Evolutionary conservation across 2,888 invertebrate species (phyloP).

Genomic region (Homarus gammarus): DNA sequence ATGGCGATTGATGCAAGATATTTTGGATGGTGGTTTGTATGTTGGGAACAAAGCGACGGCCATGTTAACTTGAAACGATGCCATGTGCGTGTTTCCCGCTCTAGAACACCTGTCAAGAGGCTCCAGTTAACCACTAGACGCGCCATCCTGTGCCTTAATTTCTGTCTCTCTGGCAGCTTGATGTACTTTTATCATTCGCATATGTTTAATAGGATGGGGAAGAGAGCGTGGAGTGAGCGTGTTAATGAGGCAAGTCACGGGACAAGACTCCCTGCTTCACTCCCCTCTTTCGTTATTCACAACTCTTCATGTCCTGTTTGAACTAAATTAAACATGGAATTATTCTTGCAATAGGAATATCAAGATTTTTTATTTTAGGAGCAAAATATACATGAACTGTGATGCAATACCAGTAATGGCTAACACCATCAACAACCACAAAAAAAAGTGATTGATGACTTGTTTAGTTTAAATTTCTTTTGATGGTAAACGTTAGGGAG

Average conservation of each 20-base stretch:
- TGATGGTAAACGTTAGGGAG: too few relatives aligned
- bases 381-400: too few relatives aligned
- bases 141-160: background rate
- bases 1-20: background rate
- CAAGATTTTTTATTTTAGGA: too few relatives aligned
- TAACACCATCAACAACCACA: too few relatives aligned
- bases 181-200: background rate
- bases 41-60: slow-evolving; percentile 68
- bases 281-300: background rate
- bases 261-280: background rate
- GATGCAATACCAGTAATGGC: too few relatives aligned
- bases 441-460: too few relatives aligned
- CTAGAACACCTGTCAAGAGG: slow-evolving; percentile 45
- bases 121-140: background rate
- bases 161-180: background rate
- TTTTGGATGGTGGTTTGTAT: background rate
- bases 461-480: too few relatives aligned
- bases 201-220: background rate
- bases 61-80: slow-evolving; percentile 54
- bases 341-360: too few relatives aligned
- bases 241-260: background rate
- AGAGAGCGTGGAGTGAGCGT: background rate
- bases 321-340: too few relatives aligned
- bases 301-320: too few relatives aligned
- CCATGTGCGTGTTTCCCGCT: slow-evolving; percentile 50